Base-by-base conservation (phyloP, 2,797 vertebrate genomes). In the Natrix natrix region DNA sequence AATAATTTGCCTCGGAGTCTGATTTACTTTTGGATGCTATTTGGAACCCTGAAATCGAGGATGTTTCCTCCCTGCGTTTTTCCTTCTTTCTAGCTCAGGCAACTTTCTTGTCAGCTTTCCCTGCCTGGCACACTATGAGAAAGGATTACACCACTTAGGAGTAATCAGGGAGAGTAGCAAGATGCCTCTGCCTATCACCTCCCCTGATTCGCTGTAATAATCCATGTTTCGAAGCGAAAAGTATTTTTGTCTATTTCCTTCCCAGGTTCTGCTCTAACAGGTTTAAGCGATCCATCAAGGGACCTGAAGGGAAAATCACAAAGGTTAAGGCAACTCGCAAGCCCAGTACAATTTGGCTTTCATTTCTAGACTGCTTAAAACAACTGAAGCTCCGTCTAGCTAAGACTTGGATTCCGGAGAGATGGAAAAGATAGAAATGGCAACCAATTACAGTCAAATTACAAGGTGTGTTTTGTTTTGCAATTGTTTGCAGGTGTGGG, bases 301-400 rank as follows among this genome's bases (percentile, higher is more conserved):
- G 91, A 54, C 94, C 90, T 94, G 88, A 96, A 95, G 91, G 17
- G 91, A 94, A 95, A 57, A 93, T 69, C 90, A 93, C 89, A 92
- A 93, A 3, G 5, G 2, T 63, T 17, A 87, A 37, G 74, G 83
- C 16, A 1, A 16, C 69, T 94, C 48, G 87, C 48, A 86, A 88
- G 69, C 55, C 88, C 1, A 3, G 2, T 63, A 52, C 90, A 96
- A 97, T 95, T 95, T 7, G n/a, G 83, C 91, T 91, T 95, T 94
- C 93, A 66, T 86, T 91, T 91, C 59, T 88, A 60, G 92, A 87
- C 91, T 93, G 93, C 93, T 92, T 63, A 91, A 90, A 95, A 89
- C 94, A 93, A 94, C 60, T 43, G 87, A 92, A 91, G 91, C 59
- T 74, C 91, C 28, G 83, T 83, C 55, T 93, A 92, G n/a, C 92